Conservation (phyloP, 2,113 vertebrate species). For the Hippocampus mohnikei region DNA sequence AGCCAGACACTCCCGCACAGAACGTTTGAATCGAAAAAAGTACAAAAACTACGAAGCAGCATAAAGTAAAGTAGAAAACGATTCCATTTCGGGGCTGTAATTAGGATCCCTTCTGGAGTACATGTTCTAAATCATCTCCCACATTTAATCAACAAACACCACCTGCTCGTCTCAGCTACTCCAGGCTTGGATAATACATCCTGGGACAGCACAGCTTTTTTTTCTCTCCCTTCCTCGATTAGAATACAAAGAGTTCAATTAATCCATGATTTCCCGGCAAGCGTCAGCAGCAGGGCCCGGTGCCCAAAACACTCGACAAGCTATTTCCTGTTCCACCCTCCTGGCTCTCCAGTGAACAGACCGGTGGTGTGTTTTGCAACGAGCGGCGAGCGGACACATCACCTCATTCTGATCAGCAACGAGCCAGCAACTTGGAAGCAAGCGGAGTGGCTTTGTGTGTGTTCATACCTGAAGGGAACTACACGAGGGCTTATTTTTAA, state of each 20-base stretch:
- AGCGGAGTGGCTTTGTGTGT: not conserved
- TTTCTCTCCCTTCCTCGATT: conserved; percentile 13
- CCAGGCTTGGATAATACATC: conserved; percentile 7
- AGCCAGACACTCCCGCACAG: too few relatives aligned
- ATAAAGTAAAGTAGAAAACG: not conserved
- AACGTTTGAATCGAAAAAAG: not conserved
- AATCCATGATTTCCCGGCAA: conserved; percentile 30
- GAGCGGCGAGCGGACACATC: not conserved
- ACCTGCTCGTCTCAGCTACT: conserved; percentile 17
- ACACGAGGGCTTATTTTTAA: not conserved
- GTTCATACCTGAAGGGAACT: not conserved
- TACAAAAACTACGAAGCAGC: not conserved
- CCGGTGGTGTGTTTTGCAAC: conserved; percentile 30
- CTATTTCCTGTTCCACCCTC: conserved; percentile 74
- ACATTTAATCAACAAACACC: conserved; percentile 15
- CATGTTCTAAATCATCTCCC: not conserved
- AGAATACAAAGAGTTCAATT: conserved; percentile 64
- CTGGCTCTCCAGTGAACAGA: conserved; percentile 55
- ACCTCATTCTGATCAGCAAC: not conserved
- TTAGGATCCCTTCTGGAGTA: not conserved
- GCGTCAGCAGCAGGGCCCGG: conserved; percentile 3
- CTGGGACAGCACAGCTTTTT: not conserved
- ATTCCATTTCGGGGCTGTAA: not conserved
- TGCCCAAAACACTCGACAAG: conserved; percentile 46
- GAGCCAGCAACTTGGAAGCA: not conserved